Conservation (phyloP, 1,140 invertebrate genomes). For the Pogonognathellus flavescens region DNA sequence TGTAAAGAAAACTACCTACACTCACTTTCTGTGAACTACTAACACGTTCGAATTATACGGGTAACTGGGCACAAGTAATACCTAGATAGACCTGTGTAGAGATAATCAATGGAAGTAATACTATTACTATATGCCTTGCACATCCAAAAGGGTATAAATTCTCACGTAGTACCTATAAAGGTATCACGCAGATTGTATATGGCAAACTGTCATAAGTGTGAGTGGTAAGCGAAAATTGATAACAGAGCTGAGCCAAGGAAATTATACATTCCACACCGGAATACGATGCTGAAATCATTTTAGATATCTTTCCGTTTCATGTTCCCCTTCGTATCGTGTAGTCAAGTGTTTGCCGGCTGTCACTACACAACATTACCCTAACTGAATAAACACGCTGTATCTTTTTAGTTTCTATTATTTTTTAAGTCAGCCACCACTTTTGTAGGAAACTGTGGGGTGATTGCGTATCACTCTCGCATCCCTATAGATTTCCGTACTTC, state of each 20-base stretch:
- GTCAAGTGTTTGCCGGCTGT: background rate
- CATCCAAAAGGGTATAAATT: background rate
- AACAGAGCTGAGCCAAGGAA: conserved; percentile 19
- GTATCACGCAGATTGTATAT: background rate
- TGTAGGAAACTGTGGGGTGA: too few relatives aligned
- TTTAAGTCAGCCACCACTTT: conserved; percentile 6
- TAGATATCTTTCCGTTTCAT: background rate
- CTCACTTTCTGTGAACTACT: too few relatives aligned
- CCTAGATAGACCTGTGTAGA: too few relatives aligned
- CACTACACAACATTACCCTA: background rate
- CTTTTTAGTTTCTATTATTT: background rate
- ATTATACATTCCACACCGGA: conserved; percentile 57
- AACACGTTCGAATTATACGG: too few relatives aligned
- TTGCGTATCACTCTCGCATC: too few relatives aligned
- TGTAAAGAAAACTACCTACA: too few relatives aligned
- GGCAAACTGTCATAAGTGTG: background rate
- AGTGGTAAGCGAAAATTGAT: background rate
- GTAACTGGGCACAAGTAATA: too few relatives aligned
- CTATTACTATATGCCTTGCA: background rate
- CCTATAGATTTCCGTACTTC: background rate
- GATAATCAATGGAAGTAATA: too few relatives aligned
- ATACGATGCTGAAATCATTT: conserved; percentile 21
- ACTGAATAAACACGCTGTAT: conserved; percentile 1
- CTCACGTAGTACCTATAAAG: background rate
- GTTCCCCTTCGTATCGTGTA: conserved; percentile 3